phyloP scores from a whole-genome alignment of 2,888 invertebrate species.

The Erebia epiphron region DNA sequence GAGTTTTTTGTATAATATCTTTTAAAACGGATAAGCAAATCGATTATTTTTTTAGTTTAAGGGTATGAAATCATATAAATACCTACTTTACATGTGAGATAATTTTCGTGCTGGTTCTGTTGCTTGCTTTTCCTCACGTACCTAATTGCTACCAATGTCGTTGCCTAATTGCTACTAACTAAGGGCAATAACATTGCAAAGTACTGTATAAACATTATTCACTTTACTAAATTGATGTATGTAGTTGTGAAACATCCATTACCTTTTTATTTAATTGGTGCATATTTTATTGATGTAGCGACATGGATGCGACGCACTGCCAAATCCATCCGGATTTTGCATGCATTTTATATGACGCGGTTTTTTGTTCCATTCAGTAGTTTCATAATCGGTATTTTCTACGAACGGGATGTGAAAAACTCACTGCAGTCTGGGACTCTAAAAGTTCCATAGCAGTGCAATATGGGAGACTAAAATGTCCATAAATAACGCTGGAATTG shows the following conservation, averaged over 20 bases:
- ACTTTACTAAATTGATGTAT: too few relatives aligned
- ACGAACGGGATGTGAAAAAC: constrained; percentile 10
- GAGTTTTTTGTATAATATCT: too few relatives aligned
- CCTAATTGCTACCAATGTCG: too few relatives aligned
- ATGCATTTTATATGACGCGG: constrained; percentile 38
- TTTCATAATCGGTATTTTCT: constrained; percentile 31
- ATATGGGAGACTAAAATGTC: neutral
- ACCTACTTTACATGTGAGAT: too few relatives aligned
- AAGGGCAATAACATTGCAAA: too few relatives aligned
- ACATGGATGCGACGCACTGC: constrained; percentile 23
- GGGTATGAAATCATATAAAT: too few relatives aligned
- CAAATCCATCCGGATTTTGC: constrained; percentile 35
- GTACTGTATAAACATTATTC: too few relatives aligned
- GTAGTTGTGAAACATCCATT: neutral
- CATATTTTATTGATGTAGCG: constrained; percentile 33
- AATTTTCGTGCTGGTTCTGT: too few relatives aligned
- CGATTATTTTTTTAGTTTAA: too few relatives aligned
- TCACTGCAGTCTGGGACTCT: constrained; percentile 14
- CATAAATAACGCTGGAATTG: constrained; percentile 15
- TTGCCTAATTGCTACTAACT: too few relatives aligned
- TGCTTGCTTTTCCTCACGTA: too few relatives aligned
- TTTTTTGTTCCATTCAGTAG: constrained; percentile 30
- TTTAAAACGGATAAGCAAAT: too few relatives aligned
- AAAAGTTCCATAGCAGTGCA: constrained; percentile 9
- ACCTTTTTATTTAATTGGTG: constrained; percentile 31